Evolutionary conservation across 2,888 invertebrate species (phyloP).

Genomic region (Andrena chrysosceles): DNA sequence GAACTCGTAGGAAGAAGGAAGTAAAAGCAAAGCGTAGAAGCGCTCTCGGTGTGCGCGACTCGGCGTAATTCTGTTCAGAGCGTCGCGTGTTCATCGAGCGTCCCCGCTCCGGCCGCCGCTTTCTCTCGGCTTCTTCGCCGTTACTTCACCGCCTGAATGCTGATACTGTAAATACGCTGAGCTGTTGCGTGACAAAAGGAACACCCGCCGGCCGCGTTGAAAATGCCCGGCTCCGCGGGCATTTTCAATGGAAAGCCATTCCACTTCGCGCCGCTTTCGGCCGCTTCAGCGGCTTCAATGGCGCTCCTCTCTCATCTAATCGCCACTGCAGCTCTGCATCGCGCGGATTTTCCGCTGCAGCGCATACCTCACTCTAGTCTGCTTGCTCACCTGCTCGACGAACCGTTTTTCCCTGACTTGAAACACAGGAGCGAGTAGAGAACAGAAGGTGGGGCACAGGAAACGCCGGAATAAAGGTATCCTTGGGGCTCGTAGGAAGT

Average conservation of each 20-base stretch:
- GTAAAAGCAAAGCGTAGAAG: constrained; percentile 52
- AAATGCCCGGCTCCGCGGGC: constrained; percentile 6
- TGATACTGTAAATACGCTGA: constrained; percentile 49
- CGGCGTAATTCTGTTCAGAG: constrained; percentile 35
- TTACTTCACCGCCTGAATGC: constrained; percentile 73
- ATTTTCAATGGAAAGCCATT: constrained; percentile 30
- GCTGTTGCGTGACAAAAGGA: constrained; percentile 49
- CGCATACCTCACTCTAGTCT: too few relatives aligned
- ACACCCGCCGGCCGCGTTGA: constrained; percentile 20
- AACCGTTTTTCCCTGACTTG: too few relatives aligned
- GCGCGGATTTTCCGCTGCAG: background rate
- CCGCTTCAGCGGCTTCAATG: background rate
- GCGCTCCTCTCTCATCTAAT: background rate
- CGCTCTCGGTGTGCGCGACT: constrained; percentile 6
- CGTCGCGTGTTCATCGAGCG: constrained; percentile 34
- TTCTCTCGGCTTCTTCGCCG: constrained; percentile 74
- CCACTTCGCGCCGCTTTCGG: constrained; percentile 21
- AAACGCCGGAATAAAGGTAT: too few relatives aligned
- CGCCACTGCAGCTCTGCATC: background rate
- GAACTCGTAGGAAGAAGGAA: constrained; percentile 69
- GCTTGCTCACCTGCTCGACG: too few relatives aligned
- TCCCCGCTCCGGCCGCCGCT: constrained; percentile 73
- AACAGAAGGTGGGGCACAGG: too few relatives aligned
- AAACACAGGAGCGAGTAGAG: too few relatives aligned
- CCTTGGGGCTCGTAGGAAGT: too few relatives aligned